Evolutionary conservation across 92 coral and sea anemone species (phyloP).

Genomic region (Scolanthus callimorphus): DNA sequence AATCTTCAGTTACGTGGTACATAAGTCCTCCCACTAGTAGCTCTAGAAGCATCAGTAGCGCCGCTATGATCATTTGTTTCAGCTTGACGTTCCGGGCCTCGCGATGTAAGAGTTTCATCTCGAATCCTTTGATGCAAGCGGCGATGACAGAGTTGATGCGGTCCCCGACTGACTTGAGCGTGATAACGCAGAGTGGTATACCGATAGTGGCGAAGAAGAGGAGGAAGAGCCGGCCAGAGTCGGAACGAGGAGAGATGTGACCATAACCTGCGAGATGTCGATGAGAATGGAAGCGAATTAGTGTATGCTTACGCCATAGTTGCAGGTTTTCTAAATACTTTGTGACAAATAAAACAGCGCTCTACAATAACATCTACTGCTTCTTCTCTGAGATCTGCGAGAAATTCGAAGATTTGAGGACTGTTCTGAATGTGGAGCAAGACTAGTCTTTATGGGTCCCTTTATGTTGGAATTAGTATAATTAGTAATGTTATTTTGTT

Average conservation of each 20-base stretch:
- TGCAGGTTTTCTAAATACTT: too few species aligned
- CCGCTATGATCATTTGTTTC: conserved; percentile 26
- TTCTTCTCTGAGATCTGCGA: too few species aligned
- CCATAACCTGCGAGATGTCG: conserved; percentile 57
- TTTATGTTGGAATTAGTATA: too few species aligned
- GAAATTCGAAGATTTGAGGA: too few species aligned
- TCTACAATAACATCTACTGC: too few species aligned
- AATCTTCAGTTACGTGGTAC: conserved; percentile 39
- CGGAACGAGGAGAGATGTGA: conserved; percentile 38
- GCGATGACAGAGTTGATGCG: conserved; percentile 22
- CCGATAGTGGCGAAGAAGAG: conserved; percentile 43
- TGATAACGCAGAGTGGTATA: conserved; percentile 37
- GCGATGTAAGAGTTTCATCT: conserved; percentile 23
- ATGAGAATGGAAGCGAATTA: too few species aligned
- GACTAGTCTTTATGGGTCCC: too few species aligned
- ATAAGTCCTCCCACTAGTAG: conserved; percentile 44
- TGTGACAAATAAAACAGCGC: too few species aligned
- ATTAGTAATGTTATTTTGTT: too few species aligned
- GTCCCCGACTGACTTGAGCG: conserved; percentile 38
- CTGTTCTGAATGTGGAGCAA: too few species aligned
- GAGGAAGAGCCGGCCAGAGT: conserved; percentile 44
- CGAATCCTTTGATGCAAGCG: conserved; percentile 4
- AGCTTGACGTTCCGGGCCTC: conserved; percentile 25
- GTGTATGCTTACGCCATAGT: too few species aligned
- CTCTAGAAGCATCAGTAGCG: conserved; percentile 12